phyloP scores from a whole-genome alignment of 2,797 vertebrate species.

The Acanthurus tractus region DNA sequence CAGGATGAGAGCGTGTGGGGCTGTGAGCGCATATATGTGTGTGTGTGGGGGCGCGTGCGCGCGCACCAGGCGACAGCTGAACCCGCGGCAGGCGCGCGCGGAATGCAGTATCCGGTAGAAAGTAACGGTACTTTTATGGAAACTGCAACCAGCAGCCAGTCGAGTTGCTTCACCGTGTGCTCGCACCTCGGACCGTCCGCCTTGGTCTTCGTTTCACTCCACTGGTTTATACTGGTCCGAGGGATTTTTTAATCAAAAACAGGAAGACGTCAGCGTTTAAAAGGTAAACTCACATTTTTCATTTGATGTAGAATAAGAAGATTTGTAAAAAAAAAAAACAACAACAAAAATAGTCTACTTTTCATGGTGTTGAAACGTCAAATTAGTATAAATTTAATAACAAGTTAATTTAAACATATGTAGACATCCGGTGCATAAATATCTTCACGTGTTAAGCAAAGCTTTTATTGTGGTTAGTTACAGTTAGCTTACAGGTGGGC shows the following conservation, averaged over 20 bases:
- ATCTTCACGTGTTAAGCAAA: background rate
- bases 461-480: background rate
- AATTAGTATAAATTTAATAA: background rate
- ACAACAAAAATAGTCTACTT: background rate
- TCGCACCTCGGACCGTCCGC: constrained; percentile 50
- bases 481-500: background rate
- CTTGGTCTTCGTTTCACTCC: constrained; percentile 11
- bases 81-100: constrained; percentile 86
- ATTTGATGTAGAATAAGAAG: background rate
- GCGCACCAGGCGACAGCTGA: constrained; percentile 89
- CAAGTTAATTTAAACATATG: background rate
- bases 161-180: constrained; percentile 68
- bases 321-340: background rate
- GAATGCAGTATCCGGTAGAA: constrained; percentile 90
- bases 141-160: constrained; percentile 85
- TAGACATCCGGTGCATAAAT: background rate
- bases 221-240: background rate
- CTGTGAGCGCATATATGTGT: background rate
- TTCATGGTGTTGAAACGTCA: constrained; percentile 19
- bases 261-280: constrained; percentile 41
- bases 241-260: constrained; percentile 41
- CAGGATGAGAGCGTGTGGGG: constrained; percentile 5
- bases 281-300: constrained; percentile 61
- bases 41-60: constrained; percentile 49
- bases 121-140: constrained; percentile 96